A percentile compares a stretch with the other conserved stretches of the same genome.
Evolutionary conservation across 2,888 invertebrate species (phyloP).

Genomic region (Mythimna pallens): DNA sequence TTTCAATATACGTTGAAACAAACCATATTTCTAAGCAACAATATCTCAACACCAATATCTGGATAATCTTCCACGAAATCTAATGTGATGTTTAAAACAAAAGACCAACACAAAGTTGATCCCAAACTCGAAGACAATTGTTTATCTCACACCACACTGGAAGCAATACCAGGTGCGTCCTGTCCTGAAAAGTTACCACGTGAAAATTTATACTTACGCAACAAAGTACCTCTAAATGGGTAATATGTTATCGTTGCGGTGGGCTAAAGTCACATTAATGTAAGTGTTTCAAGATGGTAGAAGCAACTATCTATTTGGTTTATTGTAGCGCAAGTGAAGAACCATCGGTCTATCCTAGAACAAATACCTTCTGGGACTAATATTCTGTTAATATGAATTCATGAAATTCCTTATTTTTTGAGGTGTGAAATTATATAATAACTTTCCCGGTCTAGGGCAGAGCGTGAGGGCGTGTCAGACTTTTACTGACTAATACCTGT

Average conservation of each 20-base stretch:
- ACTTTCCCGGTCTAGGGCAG: too few relatives aligned
- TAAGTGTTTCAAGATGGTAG: constrained; percentile 58
- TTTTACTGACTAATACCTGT: too few relatives aligned
- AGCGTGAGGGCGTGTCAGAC: too few relatives aligned
- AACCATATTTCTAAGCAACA: constrained; percentile 1
- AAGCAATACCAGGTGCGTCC: constrained; percentile 67
- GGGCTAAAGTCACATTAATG: constrained; percentile 68
- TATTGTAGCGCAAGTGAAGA: constrained; percentile 63
- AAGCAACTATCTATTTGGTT: constrained; percentile 59
- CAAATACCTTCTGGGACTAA: neutral
- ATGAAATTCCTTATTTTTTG: neutral
- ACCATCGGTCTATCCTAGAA: constrained; percentile 7
- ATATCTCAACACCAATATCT: neutral
- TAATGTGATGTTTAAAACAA: constrained; percentile 16
- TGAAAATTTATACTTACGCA: constrained; percentile 50
- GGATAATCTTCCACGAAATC: neutral
- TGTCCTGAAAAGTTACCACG: constrained; percentile 55
- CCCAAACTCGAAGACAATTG: constrained; percentile 44
- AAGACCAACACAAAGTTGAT: constrained; percentile 38
- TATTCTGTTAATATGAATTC: neutral
- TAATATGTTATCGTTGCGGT: constrained; percentile 67
- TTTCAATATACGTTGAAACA: neutral
- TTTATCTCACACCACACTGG: constrained; percentile 59
- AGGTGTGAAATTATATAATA: too few relatives aligned
- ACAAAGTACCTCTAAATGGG: constrained; percentile 64